Percentiles rank a stretch among this genome's conserved stretches.
Evolutionary conservation across 2,888 invertebrate species (phyloP).

Genomic region (Dolichopus griseipennis): DNA sequence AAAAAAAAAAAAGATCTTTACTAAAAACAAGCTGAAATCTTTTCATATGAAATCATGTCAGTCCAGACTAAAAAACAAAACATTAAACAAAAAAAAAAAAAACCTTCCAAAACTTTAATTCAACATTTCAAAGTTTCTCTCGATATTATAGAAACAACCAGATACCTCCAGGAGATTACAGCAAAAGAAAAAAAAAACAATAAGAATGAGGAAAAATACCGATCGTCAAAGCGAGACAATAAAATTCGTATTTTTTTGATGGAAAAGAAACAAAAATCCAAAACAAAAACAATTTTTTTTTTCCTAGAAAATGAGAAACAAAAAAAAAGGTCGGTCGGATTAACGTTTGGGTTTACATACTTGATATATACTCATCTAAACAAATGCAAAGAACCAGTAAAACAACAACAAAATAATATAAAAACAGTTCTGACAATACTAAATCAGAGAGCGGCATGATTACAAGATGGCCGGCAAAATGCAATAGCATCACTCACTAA

Average conservation of each 20-base stretch:
- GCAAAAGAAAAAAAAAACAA: background rate
- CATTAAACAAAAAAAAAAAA: background rate
- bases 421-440: too few relatives aligned
- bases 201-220: background rate
- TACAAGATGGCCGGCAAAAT: conserved; percentile 4
- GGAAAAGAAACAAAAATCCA: background rate
- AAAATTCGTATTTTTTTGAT: conserved; percentile 2
- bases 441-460: background rate
- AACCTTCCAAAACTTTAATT: background rate
- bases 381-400: too few relatives aligned
- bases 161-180: background rate
- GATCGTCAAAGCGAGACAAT: background rate
- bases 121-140: background rate
- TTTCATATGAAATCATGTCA: background rate
- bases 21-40: background rate
- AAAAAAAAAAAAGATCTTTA: too few relatives aligned
- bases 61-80: background rate
- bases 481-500: conserved; percentile 6
- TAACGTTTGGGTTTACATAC: background rate
- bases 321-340: background rate
- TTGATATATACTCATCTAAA: too few relatives aligned
- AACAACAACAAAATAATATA: too few relatives aligned
- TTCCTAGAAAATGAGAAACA: background rate
- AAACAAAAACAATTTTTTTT: background rate
- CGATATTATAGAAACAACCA: background rate